Evolutionary conservation across 2,113 vertebrate species (phyloP).

Genomic region (Lichenostomus cassidix): DNA sequence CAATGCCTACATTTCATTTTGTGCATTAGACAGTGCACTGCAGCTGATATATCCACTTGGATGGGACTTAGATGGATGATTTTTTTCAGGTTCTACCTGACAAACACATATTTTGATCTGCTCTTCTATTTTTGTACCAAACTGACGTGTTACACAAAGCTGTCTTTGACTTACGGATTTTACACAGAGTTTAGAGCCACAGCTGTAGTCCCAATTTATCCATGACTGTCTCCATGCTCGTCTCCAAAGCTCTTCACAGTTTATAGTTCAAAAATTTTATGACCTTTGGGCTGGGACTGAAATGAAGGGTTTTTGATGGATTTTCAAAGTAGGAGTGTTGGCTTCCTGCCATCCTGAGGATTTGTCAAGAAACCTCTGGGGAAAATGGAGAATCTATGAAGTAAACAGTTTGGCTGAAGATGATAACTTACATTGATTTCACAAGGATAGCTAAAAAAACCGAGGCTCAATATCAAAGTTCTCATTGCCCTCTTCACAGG

Average conservation of each 20-base stretch:
- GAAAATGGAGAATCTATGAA: slow-evolving; percentile 7
- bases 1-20: background rate
- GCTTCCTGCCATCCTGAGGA: background rate
- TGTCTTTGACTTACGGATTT: background rate
- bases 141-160: background rate
- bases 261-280: slow-evolving; percentile 10
- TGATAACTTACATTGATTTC: slow-evolving; percentile 35
- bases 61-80: background rate
- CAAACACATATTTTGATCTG: background rate
- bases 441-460: background rate
- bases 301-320: background rate
- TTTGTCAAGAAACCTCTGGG: slow-evolving; percentile 9
- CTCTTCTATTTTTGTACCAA: background rate
- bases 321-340: background rate
- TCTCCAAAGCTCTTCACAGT: slow-evolving; percentile 5
- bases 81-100: background rate
- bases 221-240: background rate
- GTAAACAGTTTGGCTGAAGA: slow-evolving; percentile 17
- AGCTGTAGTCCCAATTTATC: background rate
- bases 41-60: background rate
- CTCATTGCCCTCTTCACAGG: slow-evolving; percentile 11
- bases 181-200: background rate
- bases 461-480: slow-evolving; percentile 11
- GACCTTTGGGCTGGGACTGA: background rate
- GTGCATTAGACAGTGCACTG: background rate